Evolutionary conservation across 1,140 invertebrate species (phyloP).

Genomic region (Tyrophagus putrescentiae): DNA sequence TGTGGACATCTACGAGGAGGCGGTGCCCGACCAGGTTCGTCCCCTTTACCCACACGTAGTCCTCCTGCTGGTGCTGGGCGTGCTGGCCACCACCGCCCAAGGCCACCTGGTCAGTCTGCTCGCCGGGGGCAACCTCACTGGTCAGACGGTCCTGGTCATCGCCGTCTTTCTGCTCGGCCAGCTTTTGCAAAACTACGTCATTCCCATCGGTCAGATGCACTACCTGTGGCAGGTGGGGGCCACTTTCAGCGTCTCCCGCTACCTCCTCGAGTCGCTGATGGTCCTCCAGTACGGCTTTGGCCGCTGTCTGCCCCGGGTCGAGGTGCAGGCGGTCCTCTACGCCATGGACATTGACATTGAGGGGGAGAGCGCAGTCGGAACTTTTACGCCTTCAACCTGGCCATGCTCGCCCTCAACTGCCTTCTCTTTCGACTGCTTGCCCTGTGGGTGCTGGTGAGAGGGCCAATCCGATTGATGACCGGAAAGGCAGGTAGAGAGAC

Average conservation of each 20-base stretch:
- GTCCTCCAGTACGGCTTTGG: conserved; percentile 13
- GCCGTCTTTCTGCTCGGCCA: neutral
- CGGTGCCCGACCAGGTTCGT: neutral
- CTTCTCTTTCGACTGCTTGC: neutral
- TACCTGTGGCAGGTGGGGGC: neutral
- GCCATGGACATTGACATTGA: neutral
- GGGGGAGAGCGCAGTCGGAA: too few species aligned
- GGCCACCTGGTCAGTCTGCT: neutral
- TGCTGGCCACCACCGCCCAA: neutral
- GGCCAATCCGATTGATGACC: conserved; percentile 5
- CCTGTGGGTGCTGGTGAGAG: neutral
- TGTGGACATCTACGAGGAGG: neutral
- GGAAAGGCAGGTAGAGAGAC: too few species aligned
- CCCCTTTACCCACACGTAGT: neutral
- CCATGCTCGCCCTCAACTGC: neutral
- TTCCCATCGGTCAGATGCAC: neutral
- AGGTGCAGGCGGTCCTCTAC: neutral
- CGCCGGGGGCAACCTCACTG: neutral
- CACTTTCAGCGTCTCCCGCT: neutral
- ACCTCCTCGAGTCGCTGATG: neutral
- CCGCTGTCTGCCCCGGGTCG: conserved; percentile 3
- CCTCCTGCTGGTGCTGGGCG: neutral
- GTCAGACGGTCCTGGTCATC: neutral
- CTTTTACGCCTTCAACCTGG: neutral
- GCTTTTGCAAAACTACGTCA: conserved; percentile 3